phyloP scores from a whole-genome alignment of 2,113 vertebrate genomes.

The Oreochromis niloticus region DNA sequence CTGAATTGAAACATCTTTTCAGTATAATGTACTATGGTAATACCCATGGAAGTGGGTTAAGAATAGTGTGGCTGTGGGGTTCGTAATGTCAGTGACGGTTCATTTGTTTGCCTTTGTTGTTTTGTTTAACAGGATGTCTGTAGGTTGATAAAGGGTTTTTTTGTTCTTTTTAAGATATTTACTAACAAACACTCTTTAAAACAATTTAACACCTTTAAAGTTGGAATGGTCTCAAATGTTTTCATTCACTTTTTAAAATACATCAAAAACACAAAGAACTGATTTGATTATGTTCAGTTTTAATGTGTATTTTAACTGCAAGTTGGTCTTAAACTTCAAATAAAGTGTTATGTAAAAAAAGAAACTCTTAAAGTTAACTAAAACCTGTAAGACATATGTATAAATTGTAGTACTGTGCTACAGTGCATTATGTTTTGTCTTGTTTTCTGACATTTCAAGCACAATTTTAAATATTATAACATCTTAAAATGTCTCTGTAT shows the following conservation, averaged over 20 bases:
- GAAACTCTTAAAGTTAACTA: background rate
- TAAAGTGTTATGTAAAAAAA: background rate
- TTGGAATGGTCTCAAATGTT: background rate
- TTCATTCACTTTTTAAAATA: background rate
- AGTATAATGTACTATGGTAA: background rate
- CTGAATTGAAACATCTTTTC: background rate
- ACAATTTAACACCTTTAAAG: background rate
- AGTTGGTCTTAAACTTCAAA: background rate
- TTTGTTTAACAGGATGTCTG: background rate
- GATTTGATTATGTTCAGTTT: background rate
- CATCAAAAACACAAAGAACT: background rate
- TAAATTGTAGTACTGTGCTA: background rate
- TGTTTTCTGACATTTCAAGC: background rate
- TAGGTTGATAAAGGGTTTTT: background rate
- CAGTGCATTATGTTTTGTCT: background rate
- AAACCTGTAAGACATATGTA: fast-evolving
- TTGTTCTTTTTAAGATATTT: background rate
- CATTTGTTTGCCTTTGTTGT: background rate
- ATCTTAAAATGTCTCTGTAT: background rate
- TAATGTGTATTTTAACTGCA: background rate
- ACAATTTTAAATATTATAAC: background rate
- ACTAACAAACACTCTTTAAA: background rate
- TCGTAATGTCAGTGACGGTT: background rate
- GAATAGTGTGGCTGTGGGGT: background rate
- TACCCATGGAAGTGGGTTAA: background rate